A percentile compares a stretch with the other conserved stretches of the same genome.
Evolutionary conservation across 2,797 vertebrate genomes (phyloP).

Genomic region (Okamejei kenojei): DNA sequence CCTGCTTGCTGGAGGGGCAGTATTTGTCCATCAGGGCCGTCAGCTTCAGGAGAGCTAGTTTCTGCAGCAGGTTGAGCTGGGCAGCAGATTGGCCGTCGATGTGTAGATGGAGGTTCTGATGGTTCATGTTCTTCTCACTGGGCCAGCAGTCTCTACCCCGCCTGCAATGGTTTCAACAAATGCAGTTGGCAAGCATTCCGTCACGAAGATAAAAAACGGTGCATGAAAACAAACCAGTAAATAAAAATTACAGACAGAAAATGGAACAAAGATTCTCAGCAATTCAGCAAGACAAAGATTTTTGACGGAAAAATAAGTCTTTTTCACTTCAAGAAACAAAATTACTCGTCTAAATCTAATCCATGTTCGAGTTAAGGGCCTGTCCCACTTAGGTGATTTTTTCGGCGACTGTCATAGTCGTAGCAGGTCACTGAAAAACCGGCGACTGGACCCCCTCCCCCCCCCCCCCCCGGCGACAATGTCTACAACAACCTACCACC

Average conservation of each 20-base stretch:
- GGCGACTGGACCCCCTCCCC: too few relatives aligned
- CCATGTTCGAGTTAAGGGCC: too few relatives aligned
- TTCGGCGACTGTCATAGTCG: too few relatives aligned
- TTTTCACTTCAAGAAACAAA: not conserved
- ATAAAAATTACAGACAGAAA: too few relatives aligned
- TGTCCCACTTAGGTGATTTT: too few relatives aligned
- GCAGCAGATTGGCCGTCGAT: conserved; percentile 58
- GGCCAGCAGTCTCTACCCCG: conserved; percentile 53
- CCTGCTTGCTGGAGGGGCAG: conserved; percentile 75
- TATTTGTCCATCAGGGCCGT: conserved; percentile 79
- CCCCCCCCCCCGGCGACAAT: too few relatives aligned
- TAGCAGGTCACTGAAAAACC: too few relatives aligned
- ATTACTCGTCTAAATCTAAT: not conserved
- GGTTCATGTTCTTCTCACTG: conserved; percentile 53
- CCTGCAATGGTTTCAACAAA: conserved; percentile 43
- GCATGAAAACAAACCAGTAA: too few relatives aligned
- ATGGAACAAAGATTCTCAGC: not conserved
- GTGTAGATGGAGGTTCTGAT: conserved; percentile 48
- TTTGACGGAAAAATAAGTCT: not conserved
- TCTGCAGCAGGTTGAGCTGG: conserved; percentile 66
- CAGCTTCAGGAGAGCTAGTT: conserved; percentile 71
- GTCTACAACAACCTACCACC: too few relatives aligned
- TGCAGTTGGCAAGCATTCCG: conserved; percentile 38
- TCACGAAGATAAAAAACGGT: not conserved
- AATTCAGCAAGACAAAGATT: not conserved